Conservation (phyloP, 2,113 vertebrate genomes). For the Eleginops maclovinus region DNA sequence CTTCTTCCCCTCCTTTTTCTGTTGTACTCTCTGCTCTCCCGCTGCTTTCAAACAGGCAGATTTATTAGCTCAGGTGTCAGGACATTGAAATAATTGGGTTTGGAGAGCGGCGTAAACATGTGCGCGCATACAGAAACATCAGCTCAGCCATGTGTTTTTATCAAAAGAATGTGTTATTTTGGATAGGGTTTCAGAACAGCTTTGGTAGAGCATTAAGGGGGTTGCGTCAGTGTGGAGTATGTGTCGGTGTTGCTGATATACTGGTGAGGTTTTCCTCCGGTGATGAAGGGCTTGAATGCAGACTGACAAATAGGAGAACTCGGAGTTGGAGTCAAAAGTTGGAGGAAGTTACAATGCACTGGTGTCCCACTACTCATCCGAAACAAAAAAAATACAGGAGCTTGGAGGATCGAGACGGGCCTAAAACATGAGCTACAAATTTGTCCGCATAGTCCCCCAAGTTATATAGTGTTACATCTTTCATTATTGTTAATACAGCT, state of each 20-base stretch:
- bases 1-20: not conserved
- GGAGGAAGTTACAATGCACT: constrained; percentile 38
- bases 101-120: constrained; percentile 59
- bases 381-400: constrained; percentile 12
- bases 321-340: constrained; percentile 16
- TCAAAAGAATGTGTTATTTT: constrained; percentile 79
- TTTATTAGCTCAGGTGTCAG: constrained; percentile 74
- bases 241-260: constrained; percentile 30
- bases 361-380: constrained; percentile 60
- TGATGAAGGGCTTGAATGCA: constrained; percentile 59
- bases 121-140: constrained; percentile 38
- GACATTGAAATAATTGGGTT: constrained; percentile 75
- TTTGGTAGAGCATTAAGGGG: constrained; percentile 15
- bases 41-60: constrained; percentile 66
- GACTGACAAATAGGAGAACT: constrained; percentile 69
- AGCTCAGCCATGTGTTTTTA: constrained; percentile 67
- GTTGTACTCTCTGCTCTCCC: constrained; percentile 36
- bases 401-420: constrained; percentile 6
- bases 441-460: not conserved
- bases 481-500: not conserved
- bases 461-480: not conserved
- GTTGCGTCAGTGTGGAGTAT: constrained; percentile 47
- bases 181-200: constrained; percentile 61
- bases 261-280: constrained; percentile 30
- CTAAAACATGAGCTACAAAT: constrained; percentile 24